Conservation (phyloP, 1,140 invertebrate species). For the Zaprionus africanus region DNA sequence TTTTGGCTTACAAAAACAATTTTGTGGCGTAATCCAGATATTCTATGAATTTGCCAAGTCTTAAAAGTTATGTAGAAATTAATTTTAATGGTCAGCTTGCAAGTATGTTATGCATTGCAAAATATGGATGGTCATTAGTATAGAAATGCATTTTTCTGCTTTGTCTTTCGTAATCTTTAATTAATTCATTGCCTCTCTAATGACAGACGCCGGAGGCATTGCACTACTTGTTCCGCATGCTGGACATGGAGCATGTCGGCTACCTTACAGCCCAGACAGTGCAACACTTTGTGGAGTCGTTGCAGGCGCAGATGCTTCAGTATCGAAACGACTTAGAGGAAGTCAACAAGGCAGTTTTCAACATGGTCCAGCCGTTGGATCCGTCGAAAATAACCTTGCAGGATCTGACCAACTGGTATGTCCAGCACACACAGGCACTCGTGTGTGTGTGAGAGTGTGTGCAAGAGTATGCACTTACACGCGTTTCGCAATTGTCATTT, state of each 20-base stretch:
- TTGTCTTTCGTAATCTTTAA: not conserved
- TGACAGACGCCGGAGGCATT: slow-evolving; percentile 90
- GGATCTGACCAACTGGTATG: slow-evolving; percentile 88
- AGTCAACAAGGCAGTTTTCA: slow-evolving; percentile 98
- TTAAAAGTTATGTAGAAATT: too few relatives aligned
- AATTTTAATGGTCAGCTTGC: too few relatives aligned
- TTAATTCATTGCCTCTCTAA: not conserved
- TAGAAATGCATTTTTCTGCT: too few relatives aligned
- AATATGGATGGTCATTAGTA: too few relatives aligned
- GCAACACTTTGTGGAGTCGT: slow-evolving; percentile 97
- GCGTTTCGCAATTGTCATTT: not conserved
- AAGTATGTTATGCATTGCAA: too few relatives aligned
- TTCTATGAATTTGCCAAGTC: too few relatives aligned
- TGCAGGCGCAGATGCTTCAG: slow-evolving; percentile 94
- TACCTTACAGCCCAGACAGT: slow-evolving; percentile 96
- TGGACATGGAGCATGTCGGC: slow-evolving; percentile 95
- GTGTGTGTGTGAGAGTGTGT: not conserved
- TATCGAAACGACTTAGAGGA: slow-evolving; percentile 95
- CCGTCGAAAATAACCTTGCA: slow-evolving; percentile 93
- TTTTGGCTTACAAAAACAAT: too few relatives aligned
- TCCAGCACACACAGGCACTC: not conserved
- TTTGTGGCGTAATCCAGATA: too few relatives aligned
- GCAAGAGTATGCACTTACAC: too few relatives aligned
- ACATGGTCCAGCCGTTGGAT: slow-evolving; percentile 97
- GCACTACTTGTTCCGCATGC: slow-evolving; percentile 95